Evolutionary conservation across 1,140 invertebrate genomes (phyloP).

Genomic region (Cherax destructor): DNA sequence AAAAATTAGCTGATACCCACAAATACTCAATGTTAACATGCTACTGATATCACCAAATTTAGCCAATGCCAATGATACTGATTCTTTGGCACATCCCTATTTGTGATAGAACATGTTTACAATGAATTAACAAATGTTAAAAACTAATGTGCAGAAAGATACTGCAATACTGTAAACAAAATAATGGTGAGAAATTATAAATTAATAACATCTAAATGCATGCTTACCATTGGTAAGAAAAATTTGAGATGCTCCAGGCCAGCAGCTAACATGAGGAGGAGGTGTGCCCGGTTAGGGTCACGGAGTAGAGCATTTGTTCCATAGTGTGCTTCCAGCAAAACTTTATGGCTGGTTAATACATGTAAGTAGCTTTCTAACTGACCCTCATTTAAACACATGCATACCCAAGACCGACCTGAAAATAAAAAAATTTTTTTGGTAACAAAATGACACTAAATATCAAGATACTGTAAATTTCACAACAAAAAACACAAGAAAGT

Average conservation of each 20-base stretch:
- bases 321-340: conserved; percentile 52
- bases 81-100: too few relatives aligned
- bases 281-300: conserved; percentile 59
- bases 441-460: neutral
- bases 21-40: too few relatives aligned
- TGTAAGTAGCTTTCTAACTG: conserved; percentile 63
- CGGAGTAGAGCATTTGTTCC: conserved; percentile 57
- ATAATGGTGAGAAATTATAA: too few relatives aligned
- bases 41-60: too few relatives aligned
- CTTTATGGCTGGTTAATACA: conserved; percentile 41
- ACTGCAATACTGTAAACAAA: too few relatives aligned
- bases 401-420: conserved; percentile 66
- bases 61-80: too few relatives aligned
- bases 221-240: conserved; percentile 58
- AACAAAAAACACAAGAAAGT: too few relatives aligned
- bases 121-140: too few relatives aligned
- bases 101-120: too few relatives aligned
- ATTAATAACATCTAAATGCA: neutral
- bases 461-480: too few relatives aligned
- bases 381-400: conserved; percentile 57
- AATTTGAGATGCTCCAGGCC: conserved; percentile 65
- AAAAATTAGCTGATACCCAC: too few relatives aligned
- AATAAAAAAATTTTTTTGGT: neutral
- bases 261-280: conserved; percentile 65
- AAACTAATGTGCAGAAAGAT: too few relatives aligned